A percentile compares a stretch with the other conserved stretches of the same genome.
Conservation (phyloP, 1,140 invertebrate genomes). For the Panulirus ornatus region DNA sequence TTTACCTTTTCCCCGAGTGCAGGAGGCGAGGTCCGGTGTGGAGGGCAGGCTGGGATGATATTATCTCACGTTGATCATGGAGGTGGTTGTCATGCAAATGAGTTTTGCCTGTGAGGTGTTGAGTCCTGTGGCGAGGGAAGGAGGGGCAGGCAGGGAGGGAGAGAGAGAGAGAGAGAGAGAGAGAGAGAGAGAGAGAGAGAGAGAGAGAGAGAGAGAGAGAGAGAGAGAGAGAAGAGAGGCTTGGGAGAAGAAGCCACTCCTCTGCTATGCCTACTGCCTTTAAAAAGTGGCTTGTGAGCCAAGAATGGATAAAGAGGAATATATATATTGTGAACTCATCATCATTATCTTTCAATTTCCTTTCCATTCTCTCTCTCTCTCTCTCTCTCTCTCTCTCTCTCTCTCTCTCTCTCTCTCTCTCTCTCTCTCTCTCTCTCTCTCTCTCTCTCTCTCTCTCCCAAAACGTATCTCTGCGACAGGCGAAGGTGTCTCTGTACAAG, state of each 20-base stretch:
- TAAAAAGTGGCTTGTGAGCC: no score
- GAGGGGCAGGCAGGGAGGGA: neutral
- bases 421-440: neutral
- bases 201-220: neutral
- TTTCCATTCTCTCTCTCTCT: no score
- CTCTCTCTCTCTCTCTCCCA: no score
- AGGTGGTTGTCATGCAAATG: no score
- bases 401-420: slow-evolving; percentile 11
- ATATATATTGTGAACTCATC: no score
- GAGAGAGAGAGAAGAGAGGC: neutral
- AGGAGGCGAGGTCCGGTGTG: no score
- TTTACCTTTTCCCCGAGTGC: neutral
- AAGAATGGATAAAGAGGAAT: no score
- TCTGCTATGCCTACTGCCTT: no score
- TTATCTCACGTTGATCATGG: no score
- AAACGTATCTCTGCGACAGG: slow-evolving; percentile 16
- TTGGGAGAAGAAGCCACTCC: neutral
- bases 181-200: neutral
- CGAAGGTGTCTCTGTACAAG: neutral
- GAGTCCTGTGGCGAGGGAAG: neutral
- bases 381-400: neutral
- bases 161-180: neutral
- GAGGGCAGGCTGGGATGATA: no score
- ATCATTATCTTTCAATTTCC: neutral
- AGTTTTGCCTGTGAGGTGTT: no score